A percentile compares a stretch with the other conserved stretches of the same genome.
These are phyloP conservation scores for Hozukius guyotensis DNA, from an alignment of 2,797 vertebrate genomes.

Conservation along the genomic window DNA sequence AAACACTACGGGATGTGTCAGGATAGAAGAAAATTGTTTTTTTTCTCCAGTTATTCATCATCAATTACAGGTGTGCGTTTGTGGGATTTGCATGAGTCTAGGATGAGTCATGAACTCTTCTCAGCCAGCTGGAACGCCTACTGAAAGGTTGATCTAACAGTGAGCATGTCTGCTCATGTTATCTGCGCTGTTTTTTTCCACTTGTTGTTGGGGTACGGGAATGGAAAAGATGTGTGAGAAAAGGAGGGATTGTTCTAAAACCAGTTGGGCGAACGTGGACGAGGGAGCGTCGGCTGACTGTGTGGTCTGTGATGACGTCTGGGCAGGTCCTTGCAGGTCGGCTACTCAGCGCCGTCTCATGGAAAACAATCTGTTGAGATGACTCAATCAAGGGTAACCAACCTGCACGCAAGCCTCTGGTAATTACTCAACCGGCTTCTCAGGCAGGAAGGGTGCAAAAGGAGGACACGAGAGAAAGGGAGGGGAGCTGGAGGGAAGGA, in stretches of 20 bases:
- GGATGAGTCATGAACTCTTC: conserved; percentile 60
- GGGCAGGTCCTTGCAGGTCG: conserved; percentile 73
- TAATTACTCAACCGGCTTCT: conserved; percentile 59
- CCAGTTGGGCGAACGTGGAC: conserved; percentile 31
- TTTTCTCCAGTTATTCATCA: conserved; percentile 44
- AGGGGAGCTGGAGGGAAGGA: neutral
- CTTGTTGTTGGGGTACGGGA: conserved; percentile 40
- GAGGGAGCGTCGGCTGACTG: conserved; percentile 49
- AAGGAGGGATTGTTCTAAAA: conserved; percentile 49
- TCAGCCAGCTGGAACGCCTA: conserved; percentile 52
- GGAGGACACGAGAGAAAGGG: conserved; percentile 36
- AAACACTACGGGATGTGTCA: conserved; percentile 35
- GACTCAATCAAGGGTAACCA: conserved; percentile 73
- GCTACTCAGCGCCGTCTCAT: conserved; percentile 32
- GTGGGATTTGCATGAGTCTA: conserved; percentile 50
- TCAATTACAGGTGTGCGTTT: conserved; percentile 63
- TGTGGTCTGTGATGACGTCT: conserved; percentile 63
- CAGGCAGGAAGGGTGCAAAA: conserved; percentile 32
- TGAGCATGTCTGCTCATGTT: conserved; percentile 65
- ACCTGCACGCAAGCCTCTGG: conserved; percentile 67
- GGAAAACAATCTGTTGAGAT: conserved; percentile 68
- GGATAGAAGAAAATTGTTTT: conserved; percentile 38
- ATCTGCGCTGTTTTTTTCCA: conserved; percentile 38
- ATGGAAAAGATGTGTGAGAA: conserved; percentile 45
- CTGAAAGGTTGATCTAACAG: conserved; percentile 26